Evolutionary conservation across 2,113 vertebrate genomes (phyloP), one percentile per base, ranked within the genome.

Genomic region (Muntiacus muntjak): DNA sequence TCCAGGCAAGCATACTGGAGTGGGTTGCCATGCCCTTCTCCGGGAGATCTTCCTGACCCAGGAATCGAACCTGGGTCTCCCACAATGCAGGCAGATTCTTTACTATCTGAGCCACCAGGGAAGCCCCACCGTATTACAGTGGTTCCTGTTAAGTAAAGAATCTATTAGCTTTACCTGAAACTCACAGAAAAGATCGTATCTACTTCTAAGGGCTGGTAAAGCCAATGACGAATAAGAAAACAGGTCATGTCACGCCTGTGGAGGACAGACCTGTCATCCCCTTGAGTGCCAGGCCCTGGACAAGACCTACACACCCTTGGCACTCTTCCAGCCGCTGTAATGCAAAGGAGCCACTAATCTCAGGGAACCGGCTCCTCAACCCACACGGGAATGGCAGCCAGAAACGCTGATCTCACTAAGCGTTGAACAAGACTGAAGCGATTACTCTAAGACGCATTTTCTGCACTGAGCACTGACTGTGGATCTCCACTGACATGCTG

Each of bases 201-300:
- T 71, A n/a, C 8, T 58, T 64, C 25, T 55, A 40, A 92, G 43
- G 6, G 5, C 1, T 52, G 36, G 25, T 1, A 57, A 83, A 54
- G 25, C 57, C 79, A 45, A n/a, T 3, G 79, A 81, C 33, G 47
- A 94, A 0, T 36, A 36, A 57, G 62, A 64, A 89, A 74, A 55
- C 1, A 6, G 47, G 81, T 19, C 47, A 30, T 2, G 3, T 28
- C 78, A 6, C 0, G 16, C 36, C 50, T 28, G 6, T 1, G 21
- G 17, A 15, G 50, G 60, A 47, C 79, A 23, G 67, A 36, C 21
- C 57, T 14, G 26, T 83, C 40, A 40, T 33, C n/a, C 17, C 10
- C 33, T 55, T 67, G 2, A 15, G 28, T 8, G 15, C 33, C 58
- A 25, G 8, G 12, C 30, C 92, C 74, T 23, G n/a, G 30, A 54